These are phyloP conservation scores for Brachionus angularis DNA, from an alignment of 1,140 invertebrate genomes.

Conservation along the genomic window DNA sequence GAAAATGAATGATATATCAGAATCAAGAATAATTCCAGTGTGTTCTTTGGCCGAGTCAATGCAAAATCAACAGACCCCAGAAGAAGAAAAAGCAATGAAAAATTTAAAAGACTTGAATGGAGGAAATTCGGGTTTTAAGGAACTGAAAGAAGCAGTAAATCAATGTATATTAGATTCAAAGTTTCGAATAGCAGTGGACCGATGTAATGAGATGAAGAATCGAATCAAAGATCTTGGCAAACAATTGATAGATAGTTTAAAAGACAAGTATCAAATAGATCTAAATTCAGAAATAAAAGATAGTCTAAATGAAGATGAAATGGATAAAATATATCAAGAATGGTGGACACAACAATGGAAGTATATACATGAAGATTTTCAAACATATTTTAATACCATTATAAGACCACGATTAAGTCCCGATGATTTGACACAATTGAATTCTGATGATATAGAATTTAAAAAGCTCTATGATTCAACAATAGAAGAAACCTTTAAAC, in stretches of 20 bases:
- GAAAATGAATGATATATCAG: not conserved
- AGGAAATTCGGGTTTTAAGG: not conserved
- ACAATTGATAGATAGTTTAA: not conserved
- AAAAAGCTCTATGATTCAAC: not conserved
- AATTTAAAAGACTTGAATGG: constrained; percentile 17
- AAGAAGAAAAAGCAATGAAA: not conserved
- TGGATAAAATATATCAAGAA: constrained; percentile 4
- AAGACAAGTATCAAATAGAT: not conserved
- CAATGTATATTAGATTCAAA: not conserved
- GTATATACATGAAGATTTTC: constrained; percentile 6
- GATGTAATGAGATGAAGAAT: not conserved
- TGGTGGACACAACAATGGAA: constrained; percentile 34
- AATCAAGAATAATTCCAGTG: not conserved
- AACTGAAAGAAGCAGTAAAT: not conserved
- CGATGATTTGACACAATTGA: not conserved
- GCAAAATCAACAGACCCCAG: not conserved
- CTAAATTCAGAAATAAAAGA: not conserved
- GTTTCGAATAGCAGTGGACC: not conserved
- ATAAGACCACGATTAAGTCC: not conserved
- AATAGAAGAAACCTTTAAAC: not conserved
- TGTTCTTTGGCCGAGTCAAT: not conserved
- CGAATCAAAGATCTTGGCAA: not conserved
- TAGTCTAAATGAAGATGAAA: not conserved
- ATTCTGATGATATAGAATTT: constrained; percentile 3
- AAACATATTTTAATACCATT: not conserved